Evolutionary conservation across 2,797 vertebrate species (phyloP).

Genomic region (Antennarius maculatus): DNA sequence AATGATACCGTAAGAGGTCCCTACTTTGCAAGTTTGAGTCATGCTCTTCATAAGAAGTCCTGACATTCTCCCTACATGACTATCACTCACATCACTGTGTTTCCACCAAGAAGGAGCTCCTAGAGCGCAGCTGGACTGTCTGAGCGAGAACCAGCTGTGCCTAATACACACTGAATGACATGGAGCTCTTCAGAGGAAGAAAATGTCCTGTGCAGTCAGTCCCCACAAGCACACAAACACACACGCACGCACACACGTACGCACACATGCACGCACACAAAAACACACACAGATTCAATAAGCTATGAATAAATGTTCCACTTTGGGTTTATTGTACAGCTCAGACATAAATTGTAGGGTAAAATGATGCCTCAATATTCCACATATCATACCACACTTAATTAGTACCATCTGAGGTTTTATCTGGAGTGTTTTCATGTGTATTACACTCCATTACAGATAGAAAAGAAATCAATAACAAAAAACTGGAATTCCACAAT

Average conservation of each 20-base stretch:
- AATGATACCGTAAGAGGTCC: too few relatives aligned
- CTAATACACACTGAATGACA: constrained; percentile 59
- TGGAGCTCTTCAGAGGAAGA: constrained; percentile 52
- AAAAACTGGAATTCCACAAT: too few relatives aligned
- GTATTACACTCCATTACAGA: too few relatives aligned
- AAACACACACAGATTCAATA: too few relatives aligned
- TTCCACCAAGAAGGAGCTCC: constrained; percentile 22
- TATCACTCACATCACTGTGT: constrained; percentile 27
- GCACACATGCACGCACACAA: not conserved
- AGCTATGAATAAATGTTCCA: too few relatives aligned
- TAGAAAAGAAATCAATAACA: too few relatives aligned
- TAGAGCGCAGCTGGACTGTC: constrained; percentile 62
- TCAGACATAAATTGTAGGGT: too few relatives aligned
- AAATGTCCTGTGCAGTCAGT: constrained; percentile 66
- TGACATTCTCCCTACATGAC: constrained; percentile 27
- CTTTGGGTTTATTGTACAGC: too few relatives aligned
- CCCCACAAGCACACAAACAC: constrained; percentile 60
- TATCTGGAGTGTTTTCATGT: too few relatives aligned
- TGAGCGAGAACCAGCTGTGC: constrained; percentile 62
- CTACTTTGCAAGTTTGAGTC: constrained; percentile 9
- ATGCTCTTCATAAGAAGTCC: constrained; percentile 12
- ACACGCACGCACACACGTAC: constrained; percentile 21
- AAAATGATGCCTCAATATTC: too few relatives aligned
- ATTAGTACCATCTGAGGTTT: too few relatives aligned
- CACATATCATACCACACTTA: too few relatives aligned